Evolutionary conservation across 1,140 invertebrate species (phyloP), one percentile per base, ranked within the genome.

Genomic region (Scaptomyza graminum): DNA sequence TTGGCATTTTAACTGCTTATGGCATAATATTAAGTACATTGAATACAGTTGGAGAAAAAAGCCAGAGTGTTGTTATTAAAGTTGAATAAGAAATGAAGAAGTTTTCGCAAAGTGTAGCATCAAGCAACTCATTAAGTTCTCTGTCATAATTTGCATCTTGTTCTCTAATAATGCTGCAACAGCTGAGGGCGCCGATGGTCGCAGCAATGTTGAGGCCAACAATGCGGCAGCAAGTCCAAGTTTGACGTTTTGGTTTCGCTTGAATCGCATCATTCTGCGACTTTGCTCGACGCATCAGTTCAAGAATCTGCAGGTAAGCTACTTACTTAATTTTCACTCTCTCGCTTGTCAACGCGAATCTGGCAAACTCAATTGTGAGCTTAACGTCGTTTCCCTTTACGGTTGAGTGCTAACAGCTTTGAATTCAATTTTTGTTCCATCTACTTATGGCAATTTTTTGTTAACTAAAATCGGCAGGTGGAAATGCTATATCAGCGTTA

Each of bases 401-500:
- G 7, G 12, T 7, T 50, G 47, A 5, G 12, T n/a, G 47, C 47
- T 34, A 44, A 56, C 54, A 28, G 49, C 12, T 31, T 52, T 8
- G 15, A 44, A 56, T 51, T 34, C 34, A 13, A 22, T 50, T 44
- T 46, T 37, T 55, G 18, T 6, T 41, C 28, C 22, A 16, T 28
- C 39, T 56, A 47, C 25, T 46, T 28, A 47, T 43, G 66, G 28
- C 7, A 5, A 41, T 43, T 61, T 18, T 37, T 43, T 60, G 46
- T 16, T 9, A 34, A 57, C 57, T 54, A 41, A 25, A 31, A 5
- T 41, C 28, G 5, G 92, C 93, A 97, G 95, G 96, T 98, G 81
- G 97, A 98, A 92, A 95, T 95, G 94, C 92, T 98, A 49, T 98
- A 98, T 92, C 97, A 98, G 92, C 94, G 97, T 46, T 98, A 98